A percentile compares a stretch with the other conserved stretches of the same genome.
Conservation (phyloP, 2,888 invertebrate species). For the Plagiodera versicolora region DNA sequence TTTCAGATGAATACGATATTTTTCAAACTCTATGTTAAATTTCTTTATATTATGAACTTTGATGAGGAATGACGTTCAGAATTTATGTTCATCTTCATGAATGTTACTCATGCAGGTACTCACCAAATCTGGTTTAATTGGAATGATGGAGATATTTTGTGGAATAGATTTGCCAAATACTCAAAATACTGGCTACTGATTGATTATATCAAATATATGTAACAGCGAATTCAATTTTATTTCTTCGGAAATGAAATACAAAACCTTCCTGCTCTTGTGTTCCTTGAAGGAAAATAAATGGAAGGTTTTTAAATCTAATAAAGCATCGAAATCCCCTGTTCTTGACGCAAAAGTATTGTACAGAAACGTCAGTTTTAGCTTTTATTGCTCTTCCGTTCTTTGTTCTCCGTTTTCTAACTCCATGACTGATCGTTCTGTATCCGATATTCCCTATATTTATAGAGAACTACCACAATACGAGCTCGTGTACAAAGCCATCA, state of each 20-base stretch:
- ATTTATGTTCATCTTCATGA: too few species aligned
- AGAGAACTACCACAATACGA: too few species aligned
- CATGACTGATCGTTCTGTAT: not conserved
- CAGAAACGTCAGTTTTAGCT: not conserved
- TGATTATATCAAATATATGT: not conserved
- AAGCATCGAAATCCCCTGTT: not conserved
- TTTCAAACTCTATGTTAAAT: too few species aligned
- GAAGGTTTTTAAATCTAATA: not conserved
- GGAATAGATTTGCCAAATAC: too few species aligned
- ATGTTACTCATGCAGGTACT: too few species aligned
- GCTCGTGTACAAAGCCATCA: too few species aligned
- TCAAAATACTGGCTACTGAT: too few species aligned
- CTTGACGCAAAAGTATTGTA: not conserved
- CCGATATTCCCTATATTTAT: not conserved
- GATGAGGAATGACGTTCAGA: too few species aligned
- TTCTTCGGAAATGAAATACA: not conserved
- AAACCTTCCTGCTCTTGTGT: not conserved
- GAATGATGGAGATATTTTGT: too few species aligned
- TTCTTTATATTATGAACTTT: too few species aligned
- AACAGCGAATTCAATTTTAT: not conserved
- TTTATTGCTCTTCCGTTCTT: not conserved
- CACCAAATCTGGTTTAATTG: too few species aligned
- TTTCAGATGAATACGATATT: too few species aligned
- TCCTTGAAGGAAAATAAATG: not conserved
- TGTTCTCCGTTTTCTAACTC: not conserved